Evolutionary conservation across 2,888 invertebrate species (phyloP).

Genomic region (Cantharis flavilabris): DNA sequence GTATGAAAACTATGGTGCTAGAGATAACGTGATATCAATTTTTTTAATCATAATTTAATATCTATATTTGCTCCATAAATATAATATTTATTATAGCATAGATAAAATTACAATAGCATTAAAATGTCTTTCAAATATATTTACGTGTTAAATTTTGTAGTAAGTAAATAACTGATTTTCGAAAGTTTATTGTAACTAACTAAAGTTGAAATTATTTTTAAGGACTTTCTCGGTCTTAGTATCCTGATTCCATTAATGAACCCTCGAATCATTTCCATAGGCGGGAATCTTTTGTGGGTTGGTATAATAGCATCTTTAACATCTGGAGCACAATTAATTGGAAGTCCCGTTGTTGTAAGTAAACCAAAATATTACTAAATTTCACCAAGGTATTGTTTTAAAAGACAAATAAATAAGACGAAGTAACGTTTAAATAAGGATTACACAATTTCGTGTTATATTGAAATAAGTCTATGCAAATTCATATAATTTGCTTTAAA

Average conservation of each 20-base stretch:
- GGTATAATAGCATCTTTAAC: conserved; percentile 63
- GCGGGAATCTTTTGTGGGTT: conserved; percentile 61
- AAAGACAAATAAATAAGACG: not conserved
- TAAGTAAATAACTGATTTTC: not conserved
- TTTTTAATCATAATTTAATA: not conserved
- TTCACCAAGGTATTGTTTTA: not conserved
- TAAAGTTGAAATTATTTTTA: conserved; percentile 7
- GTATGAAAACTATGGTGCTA: not conserved
- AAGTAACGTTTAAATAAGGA: not conserved
- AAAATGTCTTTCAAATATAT: not conserved
- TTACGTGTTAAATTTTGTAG: not conserved
- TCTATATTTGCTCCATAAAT: not conserved
- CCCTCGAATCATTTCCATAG: conserved; percentile 59
- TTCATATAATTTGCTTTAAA: not conserved
- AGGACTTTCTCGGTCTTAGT: conserved; percentile 65
- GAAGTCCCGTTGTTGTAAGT: conserved; percentile 64
- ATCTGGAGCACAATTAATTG: conserved; percentile 62
- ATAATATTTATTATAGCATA: not conserved
- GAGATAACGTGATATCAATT: not conserved
- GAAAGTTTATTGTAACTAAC: not conserved
- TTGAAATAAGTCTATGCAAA: not conserved
- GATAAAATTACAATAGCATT: not conserved
- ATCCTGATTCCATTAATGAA: conserved; percentile 62
- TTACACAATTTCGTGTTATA: not conserved
- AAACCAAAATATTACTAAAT: not conserved